Conservation (phyloP, 2,888 invertebrate genomes). For the Tenthredo distinguenda region DNA sequence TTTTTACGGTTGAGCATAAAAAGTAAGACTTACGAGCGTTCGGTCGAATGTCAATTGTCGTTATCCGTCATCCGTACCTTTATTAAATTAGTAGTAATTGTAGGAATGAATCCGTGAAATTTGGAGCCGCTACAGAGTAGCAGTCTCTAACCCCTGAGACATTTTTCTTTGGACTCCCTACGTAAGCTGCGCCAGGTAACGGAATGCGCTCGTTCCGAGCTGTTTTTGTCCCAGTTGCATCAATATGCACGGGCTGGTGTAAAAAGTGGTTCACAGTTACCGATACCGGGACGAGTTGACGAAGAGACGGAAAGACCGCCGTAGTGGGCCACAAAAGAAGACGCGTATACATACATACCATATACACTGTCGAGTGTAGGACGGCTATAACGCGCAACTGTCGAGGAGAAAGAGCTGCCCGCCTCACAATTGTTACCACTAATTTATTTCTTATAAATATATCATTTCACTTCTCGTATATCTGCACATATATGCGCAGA, state of each 20-base stretch:
- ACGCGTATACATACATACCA: background rate
- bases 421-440: slow-evolving; percentile 48
- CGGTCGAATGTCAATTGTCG: slow-evolving; percentile 27
- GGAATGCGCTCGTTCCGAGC: slow-evolving; percentile 49
- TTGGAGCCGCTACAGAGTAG: background rate
- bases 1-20: background rate
- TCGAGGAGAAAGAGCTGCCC: slow-evolving; percentile 28
- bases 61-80: slow-evolving; percentile 32
- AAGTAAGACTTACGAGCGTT: slow-evolving; percentile 23
- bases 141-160: slow-evolving; percentile 4
- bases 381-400: slow-evolving; percentile 30
- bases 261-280: slow-evolving; percentile 55
- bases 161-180: slow-evolving; percentile 3
- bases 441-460: slow-evolving; percentile 46
- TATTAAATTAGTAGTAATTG: slow-evolving; percentile 21
- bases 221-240: slow-evolving; percentile 49
- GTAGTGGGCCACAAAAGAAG: slow-evolving; percentile 43
- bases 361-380: background rate
- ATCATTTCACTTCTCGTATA: slow-evolving; percentile 39
- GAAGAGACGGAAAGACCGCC: slow-evolving; percentile 43
- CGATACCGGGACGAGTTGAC: slow-evolving; percentile 46
- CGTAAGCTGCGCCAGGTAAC: slow-evolving; percentile 31
- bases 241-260: slow-evolving; percentile 50
- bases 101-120: slow-evolving; percentile 29
- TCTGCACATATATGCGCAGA: background rate